These are phyloP conservation scores for Cantharis nigra DNA, from an alignment of 2,888 invertebrate genomes.

Conservation along the genomic window DNA sequence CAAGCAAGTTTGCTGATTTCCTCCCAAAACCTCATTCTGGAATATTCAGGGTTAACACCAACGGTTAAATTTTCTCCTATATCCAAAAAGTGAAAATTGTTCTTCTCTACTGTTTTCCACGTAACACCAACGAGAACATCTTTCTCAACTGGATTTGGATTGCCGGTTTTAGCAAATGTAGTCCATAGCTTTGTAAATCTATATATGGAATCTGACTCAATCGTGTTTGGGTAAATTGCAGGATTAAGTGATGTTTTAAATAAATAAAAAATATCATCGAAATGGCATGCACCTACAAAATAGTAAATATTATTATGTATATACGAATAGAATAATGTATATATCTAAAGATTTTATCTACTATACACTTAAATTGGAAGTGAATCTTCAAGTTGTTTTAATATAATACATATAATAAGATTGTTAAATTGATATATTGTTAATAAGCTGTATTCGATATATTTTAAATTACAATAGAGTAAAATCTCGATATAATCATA, in stretches of 20 bases:
- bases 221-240: slow-evolving; percentile 25
- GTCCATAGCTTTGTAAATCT: slow-evolving; percentile 43
- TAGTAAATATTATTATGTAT: not conserved
- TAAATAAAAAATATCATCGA: slow-evolving; percentile 43
- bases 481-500: no score
- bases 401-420: no score
- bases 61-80: slow-evolving; percentile 41
- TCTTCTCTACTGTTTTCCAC: slow-evolving; percentile 41
- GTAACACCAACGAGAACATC: slow-evolving; percentile 18
- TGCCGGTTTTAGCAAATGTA: slow-evolving; percentile 40
- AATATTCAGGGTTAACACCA: slow-evolving; percentile 33
- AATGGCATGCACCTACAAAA: slow-evolving; percentile 40
- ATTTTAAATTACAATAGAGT: no score
- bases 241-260: slow-evolving; percentile 36
- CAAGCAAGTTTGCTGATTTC: slow-evolving; percentile 18
- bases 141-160: slow-evolving; percentile 27
- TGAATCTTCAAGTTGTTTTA: no score
- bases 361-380: no score
- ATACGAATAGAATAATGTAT: no score
- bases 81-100: slow-evolving; percentile 40
- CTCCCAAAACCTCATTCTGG: slow-evolving; percentile 40
- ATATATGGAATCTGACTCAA: slow-evolving; percentile 35
- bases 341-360: no score
- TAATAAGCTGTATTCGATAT: no score
- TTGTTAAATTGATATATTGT: no score